Base-by-base conservation (phyloP, 2,113 vertebrate genomes). In the Datnioides undecimradiatus region DNA sequence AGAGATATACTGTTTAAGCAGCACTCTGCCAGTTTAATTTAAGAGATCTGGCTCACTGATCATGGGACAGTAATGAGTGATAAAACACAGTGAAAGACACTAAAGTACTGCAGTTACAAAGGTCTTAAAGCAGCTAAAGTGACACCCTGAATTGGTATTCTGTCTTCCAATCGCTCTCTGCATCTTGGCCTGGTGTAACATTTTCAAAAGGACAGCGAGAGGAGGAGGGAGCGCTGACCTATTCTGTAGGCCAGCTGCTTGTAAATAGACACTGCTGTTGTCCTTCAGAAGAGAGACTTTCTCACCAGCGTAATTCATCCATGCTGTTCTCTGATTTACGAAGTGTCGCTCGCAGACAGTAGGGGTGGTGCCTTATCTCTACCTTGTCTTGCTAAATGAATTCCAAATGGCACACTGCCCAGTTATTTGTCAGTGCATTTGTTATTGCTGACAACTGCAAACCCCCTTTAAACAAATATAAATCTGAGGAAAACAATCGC, bases 371-470 rank as follows among this genome's bases (percentile, higher is more conserved):
- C 87, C 89, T 93, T 93, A 92, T 93, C 91, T 90, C 81, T 70
- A 79, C 91, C 82, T 84, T 87, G 90, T 76, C 90, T 67, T 71
- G 85, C 85, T 86, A 91, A 91, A 93, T 88, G 87, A 92, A 94
- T 92, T 93, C 89, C 86, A 93, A 95, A 94, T 94, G 93, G 93
- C 92, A 93, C 23, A 5, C 80, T 81, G 92, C 88, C 91, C 86
- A 73, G 90, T 86, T 90, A 91, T 94, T 93, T 93, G 91, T 93
- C 91, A 87, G 85, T 76, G 88, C 91, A 93, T 93, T 94, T 94
- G 90, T 94, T 95, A 94, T 91, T 82, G 48, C 84, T 88, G 95
- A 94, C 93, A 94, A 90, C 89, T 84, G 80, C 91, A 91, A 90
- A 84, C 91, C 89, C 90, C 89, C 88, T 92, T 90, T 91, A 92